Percentiles rank a stretch among this genome's conserved stretches.
These are phyloP conservation scores for Pelecanoides urinatrix DNA, from an alignment of 2,113 vertebrate species.

Conservation along the genomic window DNA sequence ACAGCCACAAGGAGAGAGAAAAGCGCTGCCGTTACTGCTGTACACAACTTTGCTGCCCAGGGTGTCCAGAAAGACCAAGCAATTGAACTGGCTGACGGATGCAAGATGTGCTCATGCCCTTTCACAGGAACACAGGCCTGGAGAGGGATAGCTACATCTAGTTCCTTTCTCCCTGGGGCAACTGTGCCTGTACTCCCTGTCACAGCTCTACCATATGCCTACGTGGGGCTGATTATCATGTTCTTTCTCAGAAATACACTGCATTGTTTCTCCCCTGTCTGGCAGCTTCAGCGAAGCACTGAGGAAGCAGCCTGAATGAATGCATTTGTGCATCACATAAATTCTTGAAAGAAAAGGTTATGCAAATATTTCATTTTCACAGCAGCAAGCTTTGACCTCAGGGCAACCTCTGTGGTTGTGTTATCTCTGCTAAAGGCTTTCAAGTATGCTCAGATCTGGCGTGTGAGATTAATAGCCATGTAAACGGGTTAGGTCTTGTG, in stretches of 20 bases:
- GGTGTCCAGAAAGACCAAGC: not conserved
- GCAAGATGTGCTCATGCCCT: not conserved
- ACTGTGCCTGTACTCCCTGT: not conserved
- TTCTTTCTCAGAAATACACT: not conserved
- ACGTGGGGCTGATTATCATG: not conserved
- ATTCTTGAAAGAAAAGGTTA: conserved; percentile 29
- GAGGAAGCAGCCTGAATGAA: not conserved
- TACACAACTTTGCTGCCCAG: not conserved
- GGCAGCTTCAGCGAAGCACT: not conserved
- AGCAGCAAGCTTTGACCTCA: not conserved
- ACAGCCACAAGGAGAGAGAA: not conserved
- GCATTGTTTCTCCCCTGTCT: not conserved
- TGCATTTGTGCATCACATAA: not conserved
- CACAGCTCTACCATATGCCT: not conserved
- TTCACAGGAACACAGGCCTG: not conserved
- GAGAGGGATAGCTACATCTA: not conserved
- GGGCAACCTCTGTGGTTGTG: not conserved
- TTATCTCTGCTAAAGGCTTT: not conserved
- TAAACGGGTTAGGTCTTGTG: not conserved
- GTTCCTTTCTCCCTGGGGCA: not conserved
- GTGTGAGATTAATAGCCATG: not conserved
- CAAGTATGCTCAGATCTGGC: not conserved
- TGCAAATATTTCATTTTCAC: conserved; percentile 40
- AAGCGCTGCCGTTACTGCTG: not conserved
- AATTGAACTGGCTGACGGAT: not conserved